Evolutionary conservation across 2,888 invertebrate species (phyloP).

Genomic region (Griposia aprilina): DNA sequence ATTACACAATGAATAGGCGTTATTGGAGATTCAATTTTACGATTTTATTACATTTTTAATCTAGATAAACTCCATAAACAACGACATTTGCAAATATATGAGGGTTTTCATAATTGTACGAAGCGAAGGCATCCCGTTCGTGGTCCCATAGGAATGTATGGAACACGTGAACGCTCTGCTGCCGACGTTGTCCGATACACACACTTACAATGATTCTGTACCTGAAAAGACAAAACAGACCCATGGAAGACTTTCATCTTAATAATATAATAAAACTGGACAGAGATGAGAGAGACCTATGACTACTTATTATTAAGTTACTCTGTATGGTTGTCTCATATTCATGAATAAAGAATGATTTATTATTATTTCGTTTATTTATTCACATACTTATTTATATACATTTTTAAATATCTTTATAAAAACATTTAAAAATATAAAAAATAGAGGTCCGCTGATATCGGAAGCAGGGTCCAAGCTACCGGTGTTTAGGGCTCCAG

Average conservation of each 20-base stretch:
- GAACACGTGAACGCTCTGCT: conserved; percentile 91
- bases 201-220: conserved; percentile 92
- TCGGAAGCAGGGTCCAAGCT: too few relatives aligned
- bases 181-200: conserved; percentile 92
- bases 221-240: conserved; percentile 84
- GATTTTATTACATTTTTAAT: conserved; percentile 86
- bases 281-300: neutral
- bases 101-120: conserved; percentile 91
- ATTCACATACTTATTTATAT: too few relatives aligned
- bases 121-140: conserved; percentile 91
- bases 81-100: conserved; percentile 91
- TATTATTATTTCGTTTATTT: too few relatives aligned
- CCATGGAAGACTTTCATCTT: neutral
- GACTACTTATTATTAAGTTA: too few relatives aligned
- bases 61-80: conserved; percentile 93
- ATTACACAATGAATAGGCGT: neutral
- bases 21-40: conserved; percentile 27
- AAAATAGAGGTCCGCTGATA: too few relatives aligned
- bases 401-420: too few relatives aligned
- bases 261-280: neutral
- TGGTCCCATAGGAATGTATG: conserved; percentile 93
- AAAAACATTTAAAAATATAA: too few relatives aligned
- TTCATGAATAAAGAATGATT: too few relatives aligned
- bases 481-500: too few relatives aligned
- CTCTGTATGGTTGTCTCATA: too few relatives aligned